Conservation (phyloP, 1,140 invertebrate species). For the Drosophila biarmipes region DNA sequence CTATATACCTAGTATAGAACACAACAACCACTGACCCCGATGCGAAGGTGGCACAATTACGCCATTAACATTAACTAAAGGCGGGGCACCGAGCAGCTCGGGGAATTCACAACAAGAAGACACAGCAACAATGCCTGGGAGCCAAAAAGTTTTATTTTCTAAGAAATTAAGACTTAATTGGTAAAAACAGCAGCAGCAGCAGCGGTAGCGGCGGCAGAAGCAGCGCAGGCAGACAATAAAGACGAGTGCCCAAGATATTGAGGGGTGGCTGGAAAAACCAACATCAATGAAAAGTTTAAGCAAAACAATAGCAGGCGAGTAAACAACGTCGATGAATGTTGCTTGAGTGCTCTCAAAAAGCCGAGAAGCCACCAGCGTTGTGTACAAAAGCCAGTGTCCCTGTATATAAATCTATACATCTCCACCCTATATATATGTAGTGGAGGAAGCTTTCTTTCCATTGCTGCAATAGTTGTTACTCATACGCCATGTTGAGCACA, state of each 20-base stretch:
- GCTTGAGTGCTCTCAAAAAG: constrained; percentile 62
- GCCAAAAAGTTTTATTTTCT: constrained; percentile 83
- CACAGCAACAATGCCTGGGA: constrained; percentile 63
- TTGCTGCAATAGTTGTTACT: constrained; percentile 54
- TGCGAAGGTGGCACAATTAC: constrained; percentile 58
- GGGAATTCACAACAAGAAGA: constrained; percentile 24
- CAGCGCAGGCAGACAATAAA: constrained; percentile 49
- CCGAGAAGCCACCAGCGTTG: constrained; percentile 43
- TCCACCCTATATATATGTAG: not conserved
- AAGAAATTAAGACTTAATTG: constrained; percentile 83
- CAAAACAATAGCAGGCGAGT: constrained; percentile 75
- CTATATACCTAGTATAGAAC: constrained; percentile 4
- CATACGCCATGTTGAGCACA: constrained; percentile 70
- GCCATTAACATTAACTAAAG: constrained; percentile 59
- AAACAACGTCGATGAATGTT: constrained; percentile 80
- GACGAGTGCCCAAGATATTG: constrained; percentile 50
- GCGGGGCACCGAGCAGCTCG: constrained; percentile 9
- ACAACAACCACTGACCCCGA: constrained; percentile 51
- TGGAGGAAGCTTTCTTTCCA: constrained; percentile 11
- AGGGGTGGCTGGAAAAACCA: constrained; percentile 59
- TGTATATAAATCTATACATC: constrained; percentile 4
- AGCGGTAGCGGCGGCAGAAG: constrained; percentile 52
- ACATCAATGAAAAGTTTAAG: constrained; percentile 82
- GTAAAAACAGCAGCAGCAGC: constrained; percentile 63
- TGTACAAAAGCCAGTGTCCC: constrained; percentile 29